Evolutionary conservation across 2,113 vertebrate genomes (phyloP).

Genomic region (Tragelaphus scriptus): DNA sequence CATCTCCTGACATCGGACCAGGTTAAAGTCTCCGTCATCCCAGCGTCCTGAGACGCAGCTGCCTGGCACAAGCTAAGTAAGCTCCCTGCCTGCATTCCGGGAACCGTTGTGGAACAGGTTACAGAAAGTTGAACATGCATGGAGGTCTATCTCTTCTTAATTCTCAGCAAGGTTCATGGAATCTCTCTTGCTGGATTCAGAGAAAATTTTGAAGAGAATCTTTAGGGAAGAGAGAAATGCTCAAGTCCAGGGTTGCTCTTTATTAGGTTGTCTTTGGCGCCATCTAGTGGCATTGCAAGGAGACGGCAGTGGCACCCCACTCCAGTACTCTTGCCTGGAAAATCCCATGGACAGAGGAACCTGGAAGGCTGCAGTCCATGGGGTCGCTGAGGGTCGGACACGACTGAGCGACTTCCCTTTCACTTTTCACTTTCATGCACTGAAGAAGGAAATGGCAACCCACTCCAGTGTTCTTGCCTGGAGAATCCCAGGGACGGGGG

Average conservation of each 20-base stretch:
- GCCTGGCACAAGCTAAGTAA: not conserved
- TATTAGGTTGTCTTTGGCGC: not conserved
- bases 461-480: too few species aligned
- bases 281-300: not conserved
- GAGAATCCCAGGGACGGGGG: too few species aligned
- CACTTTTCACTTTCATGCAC: too few species aligned
- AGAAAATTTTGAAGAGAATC: not conserved
- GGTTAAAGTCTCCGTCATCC: not conserved
- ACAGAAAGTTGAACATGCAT: not conserved
- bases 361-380: too few species aligned
- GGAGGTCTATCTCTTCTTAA: not conserved
- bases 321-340: too few species aligned
- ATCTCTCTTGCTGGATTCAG: not conserved
- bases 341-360: too few species aligned
- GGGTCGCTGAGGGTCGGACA: too few species aligned
- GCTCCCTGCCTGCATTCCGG: not conserved
- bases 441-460: too few species aligned
- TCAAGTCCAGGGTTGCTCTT: not conserved
- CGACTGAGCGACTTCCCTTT: too few species aligned
- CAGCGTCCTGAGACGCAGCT: not conserved
- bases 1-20: accelerated
- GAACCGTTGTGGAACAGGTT: accelerated
- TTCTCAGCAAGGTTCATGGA: not conserved
- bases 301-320: too few species aligned
- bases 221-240: not conserved